Evolutionary conservation across 2,113 vertebrate species (phyloP).

Genomic region (Platycercus adscitus): DNA sequence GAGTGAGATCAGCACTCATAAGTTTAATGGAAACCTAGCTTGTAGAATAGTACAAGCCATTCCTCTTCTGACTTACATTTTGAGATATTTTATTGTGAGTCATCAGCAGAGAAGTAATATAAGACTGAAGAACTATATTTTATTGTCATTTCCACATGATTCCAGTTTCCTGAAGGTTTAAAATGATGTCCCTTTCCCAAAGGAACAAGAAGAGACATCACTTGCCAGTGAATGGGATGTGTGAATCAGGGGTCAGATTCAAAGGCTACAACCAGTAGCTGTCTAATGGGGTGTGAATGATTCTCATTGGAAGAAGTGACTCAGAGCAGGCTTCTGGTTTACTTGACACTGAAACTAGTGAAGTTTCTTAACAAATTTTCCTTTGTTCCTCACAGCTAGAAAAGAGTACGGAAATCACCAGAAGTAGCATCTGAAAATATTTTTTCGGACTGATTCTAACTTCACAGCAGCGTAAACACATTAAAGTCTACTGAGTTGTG

Average conservation of each 20-base stretch:
- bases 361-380: not conserved
- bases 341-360: not conserved
- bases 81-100: slow-evolving; percentile 20
- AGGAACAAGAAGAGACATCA: not conserved
- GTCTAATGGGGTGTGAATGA: not conserved
- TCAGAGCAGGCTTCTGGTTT: not conserved
- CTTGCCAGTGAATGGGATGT: not conserved
- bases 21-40: not conserved
- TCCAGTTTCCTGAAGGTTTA: not conserved
- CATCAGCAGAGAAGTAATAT: not conserved
- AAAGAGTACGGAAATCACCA: not conserved
- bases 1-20: not conserved
- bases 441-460: not conserved
- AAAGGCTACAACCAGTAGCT: not conserved
- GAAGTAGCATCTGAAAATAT: not conserved
- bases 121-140: not conserved
- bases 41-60: not conserved
- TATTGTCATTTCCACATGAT: not conserved
- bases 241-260: not conserved
- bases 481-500: not conserved
- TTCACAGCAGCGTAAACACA: not conserved
- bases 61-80: not conserved
- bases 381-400: not conserved
- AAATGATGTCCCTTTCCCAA: not conserved
- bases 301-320: not conserved